Conservation (phyloP, 2,888 invertebrate species). For the Petrolisthes manimaculis region DNA sequence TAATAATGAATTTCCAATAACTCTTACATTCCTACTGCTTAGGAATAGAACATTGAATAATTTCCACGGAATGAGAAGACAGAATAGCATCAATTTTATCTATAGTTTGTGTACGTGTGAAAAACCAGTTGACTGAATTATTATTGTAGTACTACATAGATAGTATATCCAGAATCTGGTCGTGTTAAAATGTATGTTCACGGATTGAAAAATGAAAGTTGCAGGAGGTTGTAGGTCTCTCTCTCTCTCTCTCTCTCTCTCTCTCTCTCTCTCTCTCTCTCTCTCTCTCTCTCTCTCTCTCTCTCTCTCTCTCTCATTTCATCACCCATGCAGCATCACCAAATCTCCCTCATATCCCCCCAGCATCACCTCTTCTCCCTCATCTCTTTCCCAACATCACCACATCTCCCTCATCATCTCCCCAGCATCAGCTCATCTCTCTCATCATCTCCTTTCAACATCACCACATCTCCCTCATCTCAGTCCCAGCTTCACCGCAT, state of each 20-base stretch:
- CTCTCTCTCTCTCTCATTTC: constrained; percentile 5
- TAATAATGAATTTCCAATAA: no score
- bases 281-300: background rate
- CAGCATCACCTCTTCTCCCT: background rate
- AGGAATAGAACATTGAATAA: no score
- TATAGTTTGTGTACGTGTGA: no score
- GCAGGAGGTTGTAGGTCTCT: background rate
- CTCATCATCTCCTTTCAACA: background rate
- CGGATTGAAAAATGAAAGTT: background rate
- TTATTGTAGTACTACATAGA: no score
- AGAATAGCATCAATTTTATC: no score
- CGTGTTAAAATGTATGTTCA: no score
- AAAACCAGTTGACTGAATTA: no score
- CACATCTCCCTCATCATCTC: background rate
- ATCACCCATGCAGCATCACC: background rate
- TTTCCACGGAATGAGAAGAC: no score
- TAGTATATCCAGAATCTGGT: no score
- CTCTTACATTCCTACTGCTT: no score
- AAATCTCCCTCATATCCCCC: no score
- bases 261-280: background rate
- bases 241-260: constrained; percentile 2
- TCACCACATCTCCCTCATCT: constrained; percentile 9
- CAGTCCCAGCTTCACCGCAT: background rate
- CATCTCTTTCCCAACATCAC: background rate
- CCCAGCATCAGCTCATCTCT: background rate